A percentile compares a stretch with the other conserved stretches of the same genome.
Evolutionary conservation across 2,113 vertebrate genomes (phyloP).

Genomic region (Psammodynastes pulverulentus): DNA sequence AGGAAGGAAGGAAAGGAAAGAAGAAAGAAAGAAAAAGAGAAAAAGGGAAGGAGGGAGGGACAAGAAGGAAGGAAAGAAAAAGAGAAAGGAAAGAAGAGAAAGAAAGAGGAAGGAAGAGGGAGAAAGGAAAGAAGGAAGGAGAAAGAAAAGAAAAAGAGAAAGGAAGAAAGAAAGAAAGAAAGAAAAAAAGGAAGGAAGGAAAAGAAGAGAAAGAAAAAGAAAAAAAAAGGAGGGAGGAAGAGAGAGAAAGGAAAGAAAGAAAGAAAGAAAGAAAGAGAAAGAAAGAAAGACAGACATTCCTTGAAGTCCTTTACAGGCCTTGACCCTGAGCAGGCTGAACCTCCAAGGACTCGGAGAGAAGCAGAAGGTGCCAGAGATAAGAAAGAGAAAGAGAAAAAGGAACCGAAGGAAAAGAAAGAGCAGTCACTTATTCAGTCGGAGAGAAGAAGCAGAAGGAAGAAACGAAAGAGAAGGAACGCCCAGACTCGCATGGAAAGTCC

Average conservation of each 20-base stretch:
- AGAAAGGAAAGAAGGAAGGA: too few relatives aligned
- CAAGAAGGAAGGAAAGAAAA: too few relatives aligned
- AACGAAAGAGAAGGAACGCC: background rate
- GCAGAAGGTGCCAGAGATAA: background rate
- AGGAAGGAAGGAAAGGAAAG: fast-evolving
- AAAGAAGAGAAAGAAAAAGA: fast-evolving
- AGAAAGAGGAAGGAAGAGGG: background rate
- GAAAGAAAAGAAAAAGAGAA: fast-evolving
- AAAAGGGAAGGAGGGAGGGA: too few relatives aligned
- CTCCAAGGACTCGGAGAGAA: background rate
- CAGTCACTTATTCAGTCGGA: background rate
- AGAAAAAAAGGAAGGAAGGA: fast-evolving
- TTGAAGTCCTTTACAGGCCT: too few relatives aligned
- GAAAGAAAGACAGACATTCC: background rate
- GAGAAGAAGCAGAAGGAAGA: background rate
- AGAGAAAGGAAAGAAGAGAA: background rate
- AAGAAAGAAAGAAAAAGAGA: background rate
- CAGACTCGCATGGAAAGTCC: constrained; percentile 39
- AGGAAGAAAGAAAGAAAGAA: too few relatives aligned
- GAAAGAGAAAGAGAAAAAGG: background rate
- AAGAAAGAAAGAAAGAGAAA: fast-evolving
- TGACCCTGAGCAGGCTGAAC: background rate
- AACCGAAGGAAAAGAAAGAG: background rate
- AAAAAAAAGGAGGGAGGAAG: fast-evolving
- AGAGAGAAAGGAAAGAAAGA: too few relatives aligned